Percentiles rank a stretch among this genome's conserved stretches.
These are phyloP conservation scores for Meriones unguiculatus DNA, from an alignment of 2,113 vertebrate species.

Conservation along the genomic window DNA sequence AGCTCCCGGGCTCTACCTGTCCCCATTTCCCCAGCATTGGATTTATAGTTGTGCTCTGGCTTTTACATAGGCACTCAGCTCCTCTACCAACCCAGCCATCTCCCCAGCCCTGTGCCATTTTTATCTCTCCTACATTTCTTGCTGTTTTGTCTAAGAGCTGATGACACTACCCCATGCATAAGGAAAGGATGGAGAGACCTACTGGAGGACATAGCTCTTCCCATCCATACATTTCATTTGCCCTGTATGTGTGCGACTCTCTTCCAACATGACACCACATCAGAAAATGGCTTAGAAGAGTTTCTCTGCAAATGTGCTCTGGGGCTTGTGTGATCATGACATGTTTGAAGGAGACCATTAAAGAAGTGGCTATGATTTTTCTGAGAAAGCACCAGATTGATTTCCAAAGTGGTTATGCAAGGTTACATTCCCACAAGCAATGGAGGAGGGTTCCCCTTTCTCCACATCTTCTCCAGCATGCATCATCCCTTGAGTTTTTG, in stretches of 20 bases:
- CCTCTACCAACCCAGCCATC: background rate
- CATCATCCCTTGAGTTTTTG: too few species aligned
- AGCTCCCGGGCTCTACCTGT: background rate
- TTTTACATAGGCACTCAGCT: background rate
- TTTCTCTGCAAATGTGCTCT: background rate
- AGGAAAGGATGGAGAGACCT: background rate
- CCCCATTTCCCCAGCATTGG: background rate
- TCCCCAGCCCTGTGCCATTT: background rate
- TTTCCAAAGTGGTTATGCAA: too few species aligned
- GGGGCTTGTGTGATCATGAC: background rate
- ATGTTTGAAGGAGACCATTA: slow-evolving; percentile 80
- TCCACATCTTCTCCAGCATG: too few species aligned
- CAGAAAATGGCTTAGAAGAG: background rate
- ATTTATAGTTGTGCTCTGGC: background rate
- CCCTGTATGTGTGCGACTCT: background rate
- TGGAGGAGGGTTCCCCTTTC: too few species aligned
- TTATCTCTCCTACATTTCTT: background rate
- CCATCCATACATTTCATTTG: slow-evolving; percentile 13
- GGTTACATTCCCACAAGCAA: too few species aligned
- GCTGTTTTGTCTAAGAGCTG: slow-evolving; percentile 23
- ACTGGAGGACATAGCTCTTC: background rate
- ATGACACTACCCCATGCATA: background rate
- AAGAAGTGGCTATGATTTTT: slow-evolving; percentile 79
- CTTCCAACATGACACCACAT: background rate
- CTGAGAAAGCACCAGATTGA: too few species aligned